Base-by-base conservation (phyloP, 2,888 invertebrate species). In the Malthinus seriepunctatus region DNA sequence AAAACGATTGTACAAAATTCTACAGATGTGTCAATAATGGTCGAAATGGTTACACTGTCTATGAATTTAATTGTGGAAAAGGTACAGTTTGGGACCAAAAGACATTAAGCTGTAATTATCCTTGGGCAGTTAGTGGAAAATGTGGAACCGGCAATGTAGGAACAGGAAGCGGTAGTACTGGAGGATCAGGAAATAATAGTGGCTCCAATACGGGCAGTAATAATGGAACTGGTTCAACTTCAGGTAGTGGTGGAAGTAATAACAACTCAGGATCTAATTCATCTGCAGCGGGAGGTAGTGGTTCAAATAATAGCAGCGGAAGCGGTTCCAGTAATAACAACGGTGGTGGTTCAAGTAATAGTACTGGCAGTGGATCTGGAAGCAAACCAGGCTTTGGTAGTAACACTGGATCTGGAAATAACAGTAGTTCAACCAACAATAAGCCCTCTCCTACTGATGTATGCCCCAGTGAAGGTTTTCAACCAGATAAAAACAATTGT, bases 21-120 rank as follows among this genome's bases (percentile, higher is more conserved):
- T 90, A 89, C 73, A 83, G 91, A 65, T 92, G 92, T 76, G 89
- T 90, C 14, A 80, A 82, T 56, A 82, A 84, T 70, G 86, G 84
- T 0, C 78, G 81, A 31, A 84, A 83, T 59, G 81, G 81, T 2
- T 88, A 80, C 67, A 85, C 78, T 45, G 86, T 84, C 76, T 87
- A 88, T 72, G 87, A 89, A 62, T 92, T 89, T 73, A 79, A 79
- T 9, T 93, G 92, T 75, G 88, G 86, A 2, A 83, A 86, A 9
- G 52, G 49, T 12, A 61, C 58, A 10, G 66, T 64, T 9, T 64
- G 63, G 64, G 66, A 64, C 55, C 32, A 42, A 12, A 8, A 45
- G 0, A 45, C 44, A 1, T 38, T 42, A n/a, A 39, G 59, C 7
- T 64, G 66, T 15, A 57, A 57, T 50, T 49, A 57, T 50, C 52